phyloP scores from a whole-genome alignment of 2,888 invertebrate species.

The Quadroppia sp. region DNA sequence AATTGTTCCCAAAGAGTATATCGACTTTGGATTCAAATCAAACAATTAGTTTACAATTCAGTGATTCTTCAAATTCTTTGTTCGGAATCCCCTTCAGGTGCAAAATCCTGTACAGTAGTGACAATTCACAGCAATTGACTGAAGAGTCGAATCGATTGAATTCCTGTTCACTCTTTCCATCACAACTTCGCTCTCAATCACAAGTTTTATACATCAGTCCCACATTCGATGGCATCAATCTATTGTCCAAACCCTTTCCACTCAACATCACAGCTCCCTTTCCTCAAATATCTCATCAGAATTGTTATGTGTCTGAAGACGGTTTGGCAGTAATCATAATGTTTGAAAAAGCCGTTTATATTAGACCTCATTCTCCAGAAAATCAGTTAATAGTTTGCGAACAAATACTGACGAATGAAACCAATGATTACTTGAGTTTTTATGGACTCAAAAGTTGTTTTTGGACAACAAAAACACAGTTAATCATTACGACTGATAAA shows the following conservation, averaged over 20 bases:
- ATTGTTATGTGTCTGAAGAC: slow-evolving; percentile 43
- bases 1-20: slow-evolving; percentile 14
- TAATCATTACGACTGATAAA: slow-evolving; percentile 46
- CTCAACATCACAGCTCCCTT: slow-evolving; percentile 38
- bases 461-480: slow-evolving; percentile 49
- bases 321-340: slow-evolving; percentile 46
- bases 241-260: slow-evolving; percentile 41
- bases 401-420: slow-evolving; percentile 46
- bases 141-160: slow-evolving; percentile 32
- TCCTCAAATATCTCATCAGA: slow-evolving; percentile 40
- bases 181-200: slow-evolving; percentile 41
- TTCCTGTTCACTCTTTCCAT: slow-evolving; percentile 35
- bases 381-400: slow-evolving; percentile 43
- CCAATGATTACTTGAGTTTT: slow-evolving; percentile 45
- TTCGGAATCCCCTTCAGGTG: slow-evolving; percentile 38
- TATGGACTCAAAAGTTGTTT: slow-evolving; percentile 45
- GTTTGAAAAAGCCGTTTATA: slow-evolving; percentile 48
- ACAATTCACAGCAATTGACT: slow-evolving; percentile 15
- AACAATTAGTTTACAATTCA: slow-evolving; percentile 30
- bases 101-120: slow-evolving; percentile 14
- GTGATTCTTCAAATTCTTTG: slow-evolving; percentile 30
- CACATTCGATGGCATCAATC: slow-evolving; percentile 47
- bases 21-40: slow-evolving; percentile 29
- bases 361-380: slow-evolving; percentile 19
- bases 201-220: slow-evolving; percentile 44